These are phyloP conservation scores for Hephaestus fuliginosus DNA, from an alignment of 2,797 vertebrate species.

Conservation along the genomic window DNA sequence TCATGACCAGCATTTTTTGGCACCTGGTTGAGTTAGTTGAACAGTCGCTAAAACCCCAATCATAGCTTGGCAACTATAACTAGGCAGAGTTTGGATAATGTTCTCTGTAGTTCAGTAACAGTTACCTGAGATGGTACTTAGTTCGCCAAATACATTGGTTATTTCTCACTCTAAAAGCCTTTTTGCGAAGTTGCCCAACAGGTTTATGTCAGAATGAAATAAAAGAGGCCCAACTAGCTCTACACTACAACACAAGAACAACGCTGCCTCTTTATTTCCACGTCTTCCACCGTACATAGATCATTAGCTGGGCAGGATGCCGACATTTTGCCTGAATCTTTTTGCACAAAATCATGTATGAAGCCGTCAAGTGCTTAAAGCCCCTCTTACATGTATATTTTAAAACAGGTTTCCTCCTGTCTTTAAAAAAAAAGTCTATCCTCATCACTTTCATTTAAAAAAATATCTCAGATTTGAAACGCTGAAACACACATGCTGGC, in stretches of 20 bases:
- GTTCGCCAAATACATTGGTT: background rate
- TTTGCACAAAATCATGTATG: background rate
- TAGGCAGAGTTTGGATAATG: background rate
- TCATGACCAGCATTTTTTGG: background rate
- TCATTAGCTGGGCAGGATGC: background rate
- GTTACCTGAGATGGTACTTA: background rate
- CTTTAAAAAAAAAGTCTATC: too few species aligned
- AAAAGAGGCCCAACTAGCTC: background rate
- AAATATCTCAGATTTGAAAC: too few species aligned
- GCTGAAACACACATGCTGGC: too few species aligned
- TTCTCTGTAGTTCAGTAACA: background rate
- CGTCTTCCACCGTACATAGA: background rate
- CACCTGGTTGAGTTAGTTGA: background rate
- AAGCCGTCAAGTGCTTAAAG: too few species aligned
- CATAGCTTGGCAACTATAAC: background rate
- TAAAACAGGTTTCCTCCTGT: too few species aligned
- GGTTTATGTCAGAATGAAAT: too few species aligned
- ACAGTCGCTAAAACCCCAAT: background rate
- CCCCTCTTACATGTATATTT: background rate
- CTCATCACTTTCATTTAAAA: too few species aligned
- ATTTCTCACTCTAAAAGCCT: background rate
- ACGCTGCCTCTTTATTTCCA: background rate
- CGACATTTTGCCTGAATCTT: background rate
- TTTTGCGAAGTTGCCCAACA: too few species aligned
- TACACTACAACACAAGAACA: background rate